These are phyloP conservation scores for Cricetomys ansorgei DNA, from an alignment of 2,113 vertebrate genomes.

Conservation along the genomic window DNA sequence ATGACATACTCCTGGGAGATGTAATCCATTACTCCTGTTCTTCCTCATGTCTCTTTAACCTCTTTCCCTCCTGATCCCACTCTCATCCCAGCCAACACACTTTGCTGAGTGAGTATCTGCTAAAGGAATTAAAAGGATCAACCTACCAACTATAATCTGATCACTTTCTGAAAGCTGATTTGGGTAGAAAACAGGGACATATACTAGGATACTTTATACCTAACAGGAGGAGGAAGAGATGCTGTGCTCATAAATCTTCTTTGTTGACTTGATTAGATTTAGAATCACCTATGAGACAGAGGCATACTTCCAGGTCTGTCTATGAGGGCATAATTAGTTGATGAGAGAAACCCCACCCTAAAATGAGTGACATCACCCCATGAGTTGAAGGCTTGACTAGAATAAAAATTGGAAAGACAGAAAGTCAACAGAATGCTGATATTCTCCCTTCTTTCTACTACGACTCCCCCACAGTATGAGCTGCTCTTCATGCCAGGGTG, in stretches of 20 bases:
- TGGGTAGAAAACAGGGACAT: neutral
- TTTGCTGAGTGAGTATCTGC: neutral
- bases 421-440: too few relatives aligned
- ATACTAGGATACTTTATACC: neutral
- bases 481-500: neutral
- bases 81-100: neutral
- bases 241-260: too few relatives aligned
- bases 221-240: neutral
- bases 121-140: neutral
- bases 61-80: neutral
- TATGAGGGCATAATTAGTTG: neutral
- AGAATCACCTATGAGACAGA: neutral
- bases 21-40: neutral
- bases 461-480: too few relatives aligned
- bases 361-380: neutral
- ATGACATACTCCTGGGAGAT: neutral
- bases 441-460: neutral
- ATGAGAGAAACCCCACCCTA: neutral
- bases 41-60: neutral
- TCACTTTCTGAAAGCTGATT: neutral
- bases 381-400: neutral
- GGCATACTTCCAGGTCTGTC: neutral
- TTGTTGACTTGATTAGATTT: neutral
- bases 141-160: neutral
- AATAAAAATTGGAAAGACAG: neutral